Evolutionary conservation across 1,140 invertebrate species (phyloP).

Genomic region (Calycopis cecrops): DNA sequence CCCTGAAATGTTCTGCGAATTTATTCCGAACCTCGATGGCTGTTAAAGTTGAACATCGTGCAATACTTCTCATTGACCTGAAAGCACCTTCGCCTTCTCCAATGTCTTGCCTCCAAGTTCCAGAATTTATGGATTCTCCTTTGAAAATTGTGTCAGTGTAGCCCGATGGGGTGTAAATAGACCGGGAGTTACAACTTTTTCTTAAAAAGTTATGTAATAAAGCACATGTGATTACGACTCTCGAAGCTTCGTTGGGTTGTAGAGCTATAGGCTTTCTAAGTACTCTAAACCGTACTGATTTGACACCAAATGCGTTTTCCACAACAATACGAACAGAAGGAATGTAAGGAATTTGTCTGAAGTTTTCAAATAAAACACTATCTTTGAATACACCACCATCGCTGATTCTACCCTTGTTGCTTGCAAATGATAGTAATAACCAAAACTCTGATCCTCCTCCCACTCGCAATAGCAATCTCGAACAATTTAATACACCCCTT

Average conservation of each 20-base stretch:
- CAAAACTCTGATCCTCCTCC: slow-evolving; percentile 32
- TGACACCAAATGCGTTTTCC: slow-evolving; percentile 75
- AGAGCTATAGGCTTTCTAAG: slow-evolving; percentile 47
- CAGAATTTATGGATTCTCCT: too few species aligned
- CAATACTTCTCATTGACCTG: too few species aligned
- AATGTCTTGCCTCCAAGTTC: too few species aligned
- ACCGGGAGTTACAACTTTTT: slow-evolving; percentile 10
- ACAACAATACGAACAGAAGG: slow-evolving; percentile 47
- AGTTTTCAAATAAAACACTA: slow-evolving; percentile 24
- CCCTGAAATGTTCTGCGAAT: too few species aligned
- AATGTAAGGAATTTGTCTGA: slow-evolving; percentile 28
- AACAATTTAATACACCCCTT: too few species aligned
- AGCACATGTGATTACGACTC: slow-evolving; percentile 30
- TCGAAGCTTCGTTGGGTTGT: slow-evolving; percentile 33
- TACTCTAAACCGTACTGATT: slow-evolving; percentile 54
- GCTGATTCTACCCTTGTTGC: slow-evolving; percentile 22
- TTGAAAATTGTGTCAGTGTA: slow-evolving; percentile 1
- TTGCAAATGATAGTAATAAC: slow-evolving; percentile 31
- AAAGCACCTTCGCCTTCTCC: too few species aligned
- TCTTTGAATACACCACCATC: slow-evolving; percentile 25
- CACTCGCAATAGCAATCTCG: too few species aligned
- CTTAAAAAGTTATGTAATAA: slow-evolving; percentile 44
- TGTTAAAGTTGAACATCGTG: too few species aligned
- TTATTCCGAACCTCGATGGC: too few species aligned
- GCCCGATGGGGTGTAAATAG: slow-evolving; percentile 15